A percentile compares a stretch with the other conserved stretches of the same genome.
phyloP scores from a whole-genome alignment of 2,797 vertebrate species.

The Selene dorsalis region DNA sequence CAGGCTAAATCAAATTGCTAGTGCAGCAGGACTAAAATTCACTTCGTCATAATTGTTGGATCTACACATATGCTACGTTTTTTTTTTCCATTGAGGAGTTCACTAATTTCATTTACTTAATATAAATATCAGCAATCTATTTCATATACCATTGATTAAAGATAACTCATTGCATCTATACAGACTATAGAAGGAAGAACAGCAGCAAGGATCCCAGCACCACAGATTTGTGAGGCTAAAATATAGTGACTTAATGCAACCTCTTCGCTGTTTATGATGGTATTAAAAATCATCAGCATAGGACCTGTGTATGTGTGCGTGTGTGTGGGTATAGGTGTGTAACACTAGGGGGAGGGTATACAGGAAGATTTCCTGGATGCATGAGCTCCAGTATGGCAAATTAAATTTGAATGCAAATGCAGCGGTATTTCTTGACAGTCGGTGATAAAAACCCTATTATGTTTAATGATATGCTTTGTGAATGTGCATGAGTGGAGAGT shows the following conservation, averaged over 20 bases:
- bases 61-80: constrained; percentile 8
- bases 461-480: constrained; percentile 89
- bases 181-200: constrained; percentile 35
- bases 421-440: constrained; percentile 86
- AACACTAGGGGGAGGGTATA: constrained; percentile 65
- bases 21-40: constrained; percentile 14
- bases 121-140: constrained; percentile 10
- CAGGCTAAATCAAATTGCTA: constrained; percentile 5
- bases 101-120: constrained; percentile 2
- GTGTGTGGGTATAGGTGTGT: constrained; percentile 49
- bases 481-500: constrained; percentile 85
- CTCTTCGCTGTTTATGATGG: constrained; percentile 64
- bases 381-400: constrained; percentile 85
- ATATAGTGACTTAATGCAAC: constrained; percentile 63
- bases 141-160: constrained; percentile 22
- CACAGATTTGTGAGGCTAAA: constrained; percentile 48
- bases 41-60: constrained; percentile 14
- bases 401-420: constrained; percentile 90
- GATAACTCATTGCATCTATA: constrained; percentile 38
- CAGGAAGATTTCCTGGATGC: constrained; percentile 84
- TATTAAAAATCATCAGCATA: constrained; percentile 72
- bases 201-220: constrained; percentile 44
- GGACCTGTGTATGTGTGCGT: constrained; percentile 26
- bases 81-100: background rate
- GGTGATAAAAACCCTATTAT: constrained; percentile 89